phyloP scores from a whole-genome alignment of 1,140 invertebrate species.

The Atta colombica region DNA sequence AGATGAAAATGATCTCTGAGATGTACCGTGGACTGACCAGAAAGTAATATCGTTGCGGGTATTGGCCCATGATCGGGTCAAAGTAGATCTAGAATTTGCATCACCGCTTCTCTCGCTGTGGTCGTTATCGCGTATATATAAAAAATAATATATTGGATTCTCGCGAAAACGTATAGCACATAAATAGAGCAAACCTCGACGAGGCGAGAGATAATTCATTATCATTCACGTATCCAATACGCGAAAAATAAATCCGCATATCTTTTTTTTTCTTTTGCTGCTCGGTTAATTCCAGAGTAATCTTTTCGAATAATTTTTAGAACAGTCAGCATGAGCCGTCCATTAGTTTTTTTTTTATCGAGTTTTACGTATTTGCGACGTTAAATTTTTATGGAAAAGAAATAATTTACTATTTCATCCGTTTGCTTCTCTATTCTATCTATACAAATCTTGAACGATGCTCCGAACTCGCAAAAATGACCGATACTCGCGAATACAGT shows the following conservation, averaged over 20 bases:
- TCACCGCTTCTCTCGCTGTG: neutral
- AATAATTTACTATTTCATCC: neutral
- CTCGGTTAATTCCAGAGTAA: neutral
- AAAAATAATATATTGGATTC: constrained; percentile 33
- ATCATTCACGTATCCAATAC: neutral
- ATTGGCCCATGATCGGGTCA: constrained; percentile 55
- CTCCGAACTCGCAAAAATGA: neutral
- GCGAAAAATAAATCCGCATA: neutral
- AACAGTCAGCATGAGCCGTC: neutral
- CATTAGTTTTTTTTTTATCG: neutral
- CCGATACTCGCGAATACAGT: neutral
- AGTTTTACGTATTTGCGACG: neutral
- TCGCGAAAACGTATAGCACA: neutral
- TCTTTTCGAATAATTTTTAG: neutral
- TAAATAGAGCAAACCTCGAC: neutral
- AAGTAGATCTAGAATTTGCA: constrained; percentile 47
- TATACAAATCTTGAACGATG: neutral
- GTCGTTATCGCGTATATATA: neutral
- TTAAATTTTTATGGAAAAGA: neutral
- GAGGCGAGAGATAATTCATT: neutral
- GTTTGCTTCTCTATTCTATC: neutral
- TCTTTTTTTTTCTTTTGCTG: neutral
- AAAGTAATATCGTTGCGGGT: constrained; percentile 58
- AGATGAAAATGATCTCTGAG: constrained; percentile 55
- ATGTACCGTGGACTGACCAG: constrained; percentile 46